phyloP scores from a whole-genome alignment of 1,140 invertebrate species.

The Trichonephila clavata region DNA sequence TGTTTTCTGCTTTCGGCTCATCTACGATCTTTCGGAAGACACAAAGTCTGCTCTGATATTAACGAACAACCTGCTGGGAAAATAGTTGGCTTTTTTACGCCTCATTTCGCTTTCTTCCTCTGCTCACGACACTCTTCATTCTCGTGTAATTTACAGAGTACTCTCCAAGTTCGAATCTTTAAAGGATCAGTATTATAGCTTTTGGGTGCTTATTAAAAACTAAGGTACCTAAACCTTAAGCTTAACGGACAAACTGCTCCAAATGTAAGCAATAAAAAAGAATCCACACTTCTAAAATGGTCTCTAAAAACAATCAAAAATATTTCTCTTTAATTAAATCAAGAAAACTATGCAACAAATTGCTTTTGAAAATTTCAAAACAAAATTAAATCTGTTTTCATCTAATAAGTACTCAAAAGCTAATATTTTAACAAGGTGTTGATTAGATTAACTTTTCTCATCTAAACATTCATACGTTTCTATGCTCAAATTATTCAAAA shows the following conservation, averaged over 20 bases:
- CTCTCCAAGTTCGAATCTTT: not conserved
- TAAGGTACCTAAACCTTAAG: too few relatives aligned
- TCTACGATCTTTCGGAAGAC: not conserved
- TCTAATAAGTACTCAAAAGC: not conserved
- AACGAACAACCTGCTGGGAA: not conserved
- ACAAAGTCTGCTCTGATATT: constrained; percentile 7
- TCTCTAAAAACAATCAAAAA: too few relatives aligned
- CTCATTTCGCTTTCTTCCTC: not conserved
- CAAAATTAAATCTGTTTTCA: not conserved
- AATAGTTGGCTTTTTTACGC: not conserved
- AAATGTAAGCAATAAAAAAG: not conserved
- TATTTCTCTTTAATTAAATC: not conserved
- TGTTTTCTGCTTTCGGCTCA: not conserved
- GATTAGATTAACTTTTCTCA: not conserved
- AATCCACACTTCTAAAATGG: not conserved
- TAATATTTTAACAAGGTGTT: not conserved
- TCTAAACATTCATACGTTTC: not conserved
- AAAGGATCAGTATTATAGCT: not conserved
- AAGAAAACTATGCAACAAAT: not conserved
- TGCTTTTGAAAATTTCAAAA: not conserved
- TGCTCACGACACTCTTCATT: not conserved
- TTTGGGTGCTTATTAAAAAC: not conserved
- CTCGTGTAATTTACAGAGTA: not conserved
- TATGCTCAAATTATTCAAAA: not conserved
- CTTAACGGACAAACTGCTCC: too few relatives aligned